Base-by-base conservation (phyloP, 2,113 vertebrate species). In the Prunella fulvescens region DNA sequence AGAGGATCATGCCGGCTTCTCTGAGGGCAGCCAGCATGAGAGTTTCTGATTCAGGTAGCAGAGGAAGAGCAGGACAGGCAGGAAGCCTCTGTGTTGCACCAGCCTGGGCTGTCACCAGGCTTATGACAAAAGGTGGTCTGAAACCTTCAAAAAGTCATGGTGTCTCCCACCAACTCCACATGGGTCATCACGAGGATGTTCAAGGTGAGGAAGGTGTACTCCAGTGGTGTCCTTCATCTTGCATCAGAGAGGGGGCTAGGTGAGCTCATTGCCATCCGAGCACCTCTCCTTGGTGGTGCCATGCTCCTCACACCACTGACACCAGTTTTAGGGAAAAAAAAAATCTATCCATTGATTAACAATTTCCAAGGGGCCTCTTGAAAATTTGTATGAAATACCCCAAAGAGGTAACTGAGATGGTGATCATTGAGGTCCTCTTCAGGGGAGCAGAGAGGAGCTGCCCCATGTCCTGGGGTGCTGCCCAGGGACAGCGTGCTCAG, bases 391-490 rank as follows among this genome's bases (percentile, higher is more conserved):
- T 62, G 26, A 66, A 78, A 57, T 62, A 25, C 28, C 50, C 18
- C 18, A 31, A 37, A n/a, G 54, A 70, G 42, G 15, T 33, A 7
- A 25, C 50, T 74, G 35, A 39, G 33, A 10, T 54, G 78, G 18
- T 2, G 3, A 9, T 57, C 0, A 2, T 5, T 40, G 23, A 33
- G 39, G 33, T 18, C 4, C 7, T 45, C 15, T 28, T 3, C 10
- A 58, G 37, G 0, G 1, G 29, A 69, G 35, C 35, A 50, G 71
- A 40, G 39, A n/a, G 45, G 37, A 78, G 31, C 33, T 58, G n/a
- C 16, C 19, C 19, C 24, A 12, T 31, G n/a, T 31, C 37, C 37
- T 1, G 7, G 45, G 9, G 2, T 33, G 66, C n/a, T 56, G 76
- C 13, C 17, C 19, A 28, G 19, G 22, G 24, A 3, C 12, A 12